A percentile compares a stretch with the other conserved stretches of the same genome.
phyloP scores from a whole-genome alignment of 2,113 vertebrate genomes.

The Chrysemys picta region DNA sequence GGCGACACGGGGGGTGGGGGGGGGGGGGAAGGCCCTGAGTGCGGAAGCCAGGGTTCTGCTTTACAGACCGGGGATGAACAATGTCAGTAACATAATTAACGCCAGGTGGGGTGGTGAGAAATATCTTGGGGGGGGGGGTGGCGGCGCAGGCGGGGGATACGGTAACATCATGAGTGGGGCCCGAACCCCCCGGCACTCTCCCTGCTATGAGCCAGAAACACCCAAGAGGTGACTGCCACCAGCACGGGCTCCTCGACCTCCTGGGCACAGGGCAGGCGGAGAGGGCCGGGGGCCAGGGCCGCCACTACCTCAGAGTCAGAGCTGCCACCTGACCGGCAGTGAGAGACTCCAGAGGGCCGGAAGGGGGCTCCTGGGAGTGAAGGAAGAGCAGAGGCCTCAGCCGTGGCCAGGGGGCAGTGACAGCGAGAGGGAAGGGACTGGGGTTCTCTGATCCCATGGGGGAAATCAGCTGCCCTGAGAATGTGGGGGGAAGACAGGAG shows the following conservation, averaged over 20 bases:
- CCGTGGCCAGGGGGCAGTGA: background rate
- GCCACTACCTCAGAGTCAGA: background rate
- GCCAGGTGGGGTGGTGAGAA: background rate
- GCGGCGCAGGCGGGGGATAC: background rate
- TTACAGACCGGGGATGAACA: background rate
- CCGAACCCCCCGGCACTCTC: background rate
- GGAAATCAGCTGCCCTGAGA: background rate
- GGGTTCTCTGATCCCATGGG: background rate
- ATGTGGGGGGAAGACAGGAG: background rate
- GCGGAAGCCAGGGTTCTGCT: background rate
- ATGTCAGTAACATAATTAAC: background rate
- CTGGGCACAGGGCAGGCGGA: background rate
- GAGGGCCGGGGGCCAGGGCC: background rate
- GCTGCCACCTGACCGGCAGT: background rate
- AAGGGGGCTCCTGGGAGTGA: background rate
- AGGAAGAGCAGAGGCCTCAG: background rate
- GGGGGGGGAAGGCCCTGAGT: background rate
- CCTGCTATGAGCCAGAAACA: background rate
- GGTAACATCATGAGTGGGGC: rapidly evolving
- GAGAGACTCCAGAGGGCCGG: background rate
- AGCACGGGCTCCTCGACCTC: background rate
- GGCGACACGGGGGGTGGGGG: rapidly evolving
- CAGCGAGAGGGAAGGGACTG: background rate
- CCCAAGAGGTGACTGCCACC: background rate
- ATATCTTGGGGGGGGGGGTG: background rate